These are phyloP conservation scores for Yponomeuta cagnagella DNA, from an alignment of 2,888 invertebrate species.

Conservation along the genomic window DNA sequence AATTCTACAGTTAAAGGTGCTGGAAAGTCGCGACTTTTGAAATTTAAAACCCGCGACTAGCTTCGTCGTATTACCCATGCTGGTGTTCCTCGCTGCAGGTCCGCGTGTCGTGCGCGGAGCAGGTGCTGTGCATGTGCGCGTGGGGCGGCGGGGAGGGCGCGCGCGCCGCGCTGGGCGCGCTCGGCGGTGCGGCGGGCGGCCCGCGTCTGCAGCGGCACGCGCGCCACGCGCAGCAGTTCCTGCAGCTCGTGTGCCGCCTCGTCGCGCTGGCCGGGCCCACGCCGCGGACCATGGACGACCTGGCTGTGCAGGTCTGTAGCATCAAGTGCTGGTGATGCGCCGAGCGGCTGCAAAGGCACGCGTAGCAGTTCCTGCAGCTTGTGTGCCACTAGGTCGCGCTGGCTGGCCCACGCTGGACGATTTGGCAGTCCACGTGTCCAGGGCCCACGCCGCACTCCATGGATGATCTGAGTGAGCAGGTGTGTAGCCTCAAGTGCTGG, in stretches of 20 bases:
- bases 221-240: conserved; percentile 85
- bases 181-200: conserved; percentile 47
- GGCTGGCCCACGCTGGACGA: too few relatives aligned
- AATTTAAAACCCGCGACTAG: too few relatives aligned
- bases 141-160: conserved; percentile 80
- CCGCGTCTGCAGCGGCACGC: conserved; percentile 73
- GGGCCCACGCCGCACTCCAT: too few relatives aligned
- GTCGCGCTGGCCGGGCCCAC: conserved; percentile 81
- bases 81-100: conserved; percentile 55
- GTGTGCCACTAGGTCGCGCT: too few relatives aligned
- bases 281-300: conserved; percentile 79
- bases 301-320: conserved; percentile 46
- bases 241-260: conserved; percentile 82
- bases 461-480: too few relatives aligned
- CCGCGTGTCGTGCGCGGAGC: conserved; percentile 87
- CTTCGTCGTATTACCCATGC: too few relatives aligned
- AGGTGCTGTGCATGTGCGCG: conserved; percentile 88
- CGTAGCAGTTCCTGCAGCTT: too few relatives aligned
- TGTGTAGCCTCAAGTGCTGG: too few relatives aligned
- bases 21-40: too few relatives aligned
- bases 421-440: too few relatives aligned
- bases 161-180: conserved; percentile 48
- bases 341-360: conserved; percentile 67
- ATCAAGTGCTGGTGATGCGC: conserved; percentile 47
- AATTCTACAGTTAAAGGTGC: too few relatives aligned